These are phyloP conservation scores for Artemia sinica DNA, from an alignment of 2,888 invertebrate species.

Conservation along the genomic window DNA sequence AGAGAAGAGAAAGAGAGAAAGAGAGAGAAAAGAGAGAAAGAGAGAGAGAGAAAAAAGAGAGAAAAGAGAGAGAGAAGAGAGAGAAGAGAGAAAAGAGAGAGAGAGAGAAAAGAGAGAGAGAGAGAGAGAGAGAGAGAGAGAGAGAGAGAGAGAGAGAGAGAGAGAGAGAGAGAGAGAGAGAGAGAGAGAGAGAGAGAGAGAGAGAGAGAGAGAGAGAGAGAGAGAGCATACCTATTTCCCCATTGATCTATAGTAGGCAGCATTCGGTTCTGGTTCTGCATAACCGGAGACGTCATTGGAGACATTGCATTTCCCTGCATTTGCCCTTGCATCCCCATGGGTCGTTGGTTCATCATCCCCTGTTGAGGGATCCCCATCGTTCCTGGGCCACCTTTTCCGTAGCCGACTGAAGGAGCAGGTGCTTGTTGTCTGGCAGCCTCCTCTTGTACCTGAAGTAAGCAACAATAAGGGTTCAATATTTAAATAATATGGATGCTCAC, in stretches of 20 bases:
- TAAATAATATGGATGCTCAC: too few relatives aligned
- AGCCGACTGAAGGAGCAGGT: conserved; percentile 51
- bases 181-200: too few relatives aligned
- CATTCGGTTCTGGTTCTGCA: conserved; percentile 3
- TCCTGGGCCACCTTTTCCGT: conserved; percentile 51
- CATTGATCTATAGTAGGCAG: conserved; percentile 10
- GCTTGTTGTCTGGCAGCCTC: conserved; percentile 77
- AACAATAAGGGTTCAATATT: background rate
- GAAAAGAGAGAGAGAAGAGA: too few relatives aligned
- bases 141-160: too few relatives aligned
- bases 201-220: too few relatives aligned
- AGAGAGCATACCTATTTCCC: conserved; percentile 3
- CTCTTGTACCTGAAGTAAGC: conserved; percentile 49
- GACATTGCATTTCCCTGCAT: conserved; percentile 25
- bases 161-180: too few relatives aligned
- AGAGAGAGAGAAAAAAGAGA: background rate
- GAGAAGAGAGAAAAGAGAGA: too few relatives aligned
- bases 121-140: too few relatives aligned
- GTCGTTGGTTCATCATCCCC: conserved; percentile 26
- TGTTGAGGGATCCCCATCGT: conserved; percentile 26
- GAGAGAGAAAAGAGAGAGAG: too few relatives aligned
- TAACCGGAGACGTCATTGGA: conserved; percentile 20
- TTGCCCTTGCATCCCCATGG: conserved; percentile 28
- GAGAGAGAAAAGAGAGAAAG: too few relatives aligned
- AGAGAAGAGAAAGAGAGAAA: too few relatives aligned